Evolutionary conservation across 2,113 vertebrate species (phyloP).

Genomic region (Nicator chloris): DNA sequence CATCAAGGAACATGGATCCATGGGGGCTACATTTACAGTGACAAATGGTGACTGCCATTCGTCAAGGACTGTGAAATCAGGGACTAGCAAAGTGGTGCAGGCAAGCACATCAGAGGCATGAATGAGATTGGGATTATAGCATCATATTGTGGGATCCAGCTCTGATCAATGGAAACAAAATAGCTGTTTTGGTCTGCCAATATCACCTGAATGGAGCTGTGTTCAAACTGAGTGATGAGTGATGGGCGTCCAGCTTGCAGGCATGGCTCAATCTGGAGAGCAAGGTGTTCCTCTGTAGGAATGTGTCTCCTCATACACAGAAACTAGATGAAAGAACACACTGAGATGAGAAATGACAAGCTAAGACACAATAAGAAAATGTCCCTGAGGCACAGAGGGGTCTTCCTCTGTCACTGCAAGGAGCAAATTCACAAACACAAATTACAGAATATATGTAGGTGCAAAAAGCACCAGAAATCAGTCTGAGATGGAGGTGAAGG

Average conservation of each 20-base stretch:
- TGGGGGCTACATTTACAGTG: rapidly evolving
- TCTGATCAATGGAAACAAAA: background rate
- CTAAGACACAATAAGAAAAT: background rate
- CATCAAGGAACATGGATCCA: background rate
- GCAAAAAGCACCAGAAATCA: background rate
- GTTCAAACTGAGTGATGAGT: background rate
- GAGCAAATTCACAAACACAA: background rate
- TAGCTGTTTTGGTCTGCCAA: background rate
- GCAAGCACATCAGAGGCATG: background rate
- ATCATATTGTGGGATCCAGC: background rate
- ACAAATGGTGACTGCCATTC: background rate
- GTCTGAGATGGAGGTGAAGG: background rate
- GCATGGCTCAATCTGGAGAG: background rate
- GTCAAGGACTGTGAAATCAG: background rate
- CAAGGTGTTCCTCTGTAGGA: background rate
- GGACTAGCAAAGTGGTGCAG: background rate
- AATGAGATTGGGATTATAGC: background rate
- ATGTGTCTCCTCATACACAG: background rate
- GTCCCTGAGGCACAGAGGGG: background rate
- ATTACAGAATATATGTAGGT: background rate
- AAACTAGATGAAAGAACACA: background rate
- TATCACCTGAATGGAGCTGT: background rate
- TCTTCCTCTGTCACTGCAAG: background rate
- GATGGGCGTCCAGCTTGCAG: rapidly evolving
- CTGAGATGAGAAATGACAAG: background rate